Percentiles rank a stretch among this genome's conserved stretches.
These are phyloP conservation scores for Oxygymnocypris stewartii DNA, from an alignment of 2,113 vertebrate species.

Conservation along the genomic window DNA sequence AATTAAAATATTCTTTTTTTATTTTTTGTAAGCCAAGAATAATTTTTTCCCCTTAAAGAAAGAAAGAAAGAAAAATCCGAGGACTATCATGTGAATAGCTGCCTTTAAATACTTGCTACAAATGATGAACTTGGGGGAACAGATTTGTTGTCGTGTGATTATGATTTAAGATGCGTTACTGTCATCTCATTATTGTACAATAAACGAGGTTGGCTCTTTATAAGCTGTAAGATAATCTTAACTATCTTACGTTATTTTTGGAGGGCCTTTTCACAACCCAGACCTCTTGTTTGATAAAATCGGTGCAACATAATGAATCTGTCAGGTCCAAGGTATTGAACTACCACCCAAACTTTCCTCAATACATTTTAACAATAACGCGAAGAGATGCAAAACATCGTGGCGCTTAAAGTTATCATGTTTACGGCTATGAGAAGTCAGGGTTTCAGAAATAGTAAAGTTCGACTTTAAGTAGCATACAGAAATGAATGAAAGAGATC, in stretches of 20 bases:
- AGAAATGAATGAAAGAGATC: too few relatives aligned
- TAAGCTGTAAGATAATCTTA: background rate
- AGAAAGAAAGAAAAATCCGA: background rate
- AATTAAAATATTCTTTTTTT: constrained; percentile 54
- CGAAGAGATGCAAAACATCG: background rate
- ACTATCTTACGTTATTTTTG: background rate
- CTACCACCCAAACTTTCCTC: background rate
- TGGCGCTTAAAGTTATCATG: background rate
- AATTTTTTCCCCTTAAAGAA: background rate
- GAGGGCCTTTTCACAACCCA: background rate
- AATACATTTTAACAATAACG: background rate
- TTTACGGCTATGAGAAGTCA: background rate
- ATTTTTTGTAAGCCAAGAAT: background rate
- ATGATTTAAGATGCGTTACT: background rate
- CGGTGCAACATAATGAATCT: background rate
- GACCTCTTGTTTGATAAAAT: background rate
- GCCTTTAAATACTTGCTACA: background rate
- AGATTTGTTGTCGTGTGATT: background rate
- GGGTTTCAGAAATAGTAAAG: background rate
- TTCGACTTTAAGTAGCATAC: too few relatives aligned
- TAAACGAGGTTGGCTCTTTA: background rate
- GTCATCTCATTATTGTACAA: background rate
- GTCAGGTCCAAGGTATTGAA: background rate
- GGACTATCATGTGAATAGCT: background rate
- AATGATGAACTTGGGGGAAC: background rate